Conservation (phyloP, 1,140 invertebrate genomes). For the Hirudo medicinalis region DNA sequence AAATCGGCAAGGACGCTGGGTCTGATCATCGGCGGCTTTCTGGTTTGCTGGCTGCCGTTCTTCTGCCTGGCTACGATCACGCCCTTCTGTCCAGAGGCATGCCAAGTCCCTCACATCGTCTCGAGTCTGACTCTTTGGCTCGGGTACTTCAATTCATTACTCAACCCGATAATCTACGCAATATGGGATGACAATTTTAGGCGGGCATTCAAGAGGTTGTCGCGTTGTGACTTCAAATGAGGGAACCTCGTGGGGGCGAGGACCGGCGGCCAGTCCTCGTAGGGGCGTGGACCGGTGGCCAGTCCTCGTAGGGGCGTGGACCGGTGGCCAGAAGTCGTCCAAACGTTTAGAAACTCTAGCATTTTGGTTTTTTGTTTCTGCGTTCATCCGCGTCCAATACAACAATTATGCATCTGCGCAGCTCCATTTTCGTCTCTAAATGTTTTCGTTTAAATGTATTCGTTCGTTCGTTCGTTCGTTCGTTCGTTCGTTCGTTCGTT, state of each 20-base stretch:
- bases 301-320: not conserved
- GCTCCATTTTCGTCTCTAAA: too few species aligned
- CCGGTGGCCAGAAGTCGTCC: not conserved
- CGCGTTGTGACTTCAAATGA: slow-evolving; percentile 19
- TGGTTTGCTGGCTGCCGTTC: slow-evolving; percentile 85
- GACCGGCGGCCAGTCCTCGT: not conserved
- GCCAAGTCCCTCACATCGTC: slow-evolving; percentile 12
- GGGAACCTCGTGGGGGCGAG: not conserved
- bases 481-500: too few species aligned
- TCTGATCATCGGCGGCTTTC: slow-evolving; percentile 81
- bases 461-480: too few species aligned
- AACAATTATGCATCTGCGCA: not conserved
- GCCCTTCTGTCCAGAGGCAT: slow-evolving; percentile 45
- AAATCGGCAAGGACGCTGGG: slow-evolving; percentile 52
- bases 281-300: not conserved
- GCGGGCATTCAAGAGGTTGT: slow-evolving; percentile 31
- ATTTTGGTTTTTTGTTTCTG: not conserved
- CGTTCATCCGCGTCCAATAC: not conserved
- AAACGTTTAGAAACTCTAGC: not conserved
- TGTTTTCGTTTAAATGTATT: too few species aligned
- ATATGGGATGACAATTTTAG: slow-evolving; percentile 41
- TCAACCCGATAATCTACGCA: slow-evolving; percentile 94
- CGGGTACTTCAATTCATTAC: slow-evolving; percentile 53
- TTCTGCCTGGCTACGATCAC: slow-evolving; percentile 82
- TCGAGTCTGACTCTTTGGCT: slow-evolving; percentile 53